Conservation (phyloP, 2,113 vertebrate species). For the Anhinga anhinga region DNA sequence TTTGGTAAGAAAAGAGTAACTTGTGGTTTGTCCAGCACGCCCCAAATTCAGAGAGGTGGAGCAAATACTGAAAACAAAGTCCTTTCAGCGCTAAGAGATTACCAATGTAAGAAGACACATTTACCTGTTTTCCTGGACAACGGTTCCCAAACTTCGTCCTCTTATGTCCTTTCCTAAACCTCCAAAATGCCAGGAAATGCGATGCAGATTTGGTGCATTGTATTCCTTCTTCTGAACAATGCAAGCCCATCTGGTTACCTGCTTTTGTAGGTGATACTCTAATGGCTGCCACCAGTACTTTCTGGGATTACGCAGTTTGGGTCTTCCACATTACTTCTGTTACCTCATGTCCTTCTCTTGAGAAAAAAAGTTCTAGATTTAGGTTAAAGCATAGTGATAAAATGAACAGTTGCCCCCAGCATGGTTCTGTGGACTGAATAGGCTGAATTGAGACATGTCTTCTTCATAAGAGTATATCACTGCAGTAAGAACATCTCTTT, state of each 20-base stretch:
- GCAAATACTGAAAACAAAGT: neutral
- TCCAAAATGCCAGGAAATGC: neutral
- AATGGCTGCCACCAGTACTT: neutral
- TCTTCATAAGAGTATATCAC: neutral
- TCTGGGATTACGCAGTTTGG: neutral
- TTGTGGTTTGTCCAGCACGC: neutral
- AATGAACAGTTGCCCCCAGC: neutral
- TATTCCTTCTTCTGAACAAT: neutral
- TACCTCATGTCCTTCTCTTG: neutral
- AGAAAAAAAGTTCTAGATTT: neutral
- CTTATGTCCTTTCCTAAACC: neutral
- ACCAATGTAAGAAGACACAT: neutral
- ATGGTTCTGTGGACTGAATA: neutral
- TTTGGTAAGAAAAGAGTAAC: neutral
- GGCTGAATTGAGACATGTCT: neutral
- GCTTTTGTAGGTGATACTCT: neutral
- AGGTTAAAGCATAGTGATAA: neutral
- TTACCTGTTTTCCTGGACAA: neutral
- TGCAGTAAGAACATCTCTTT: neutral
- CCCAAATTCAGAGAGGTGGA: neutral
- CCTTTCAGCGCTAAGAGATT: neutral
- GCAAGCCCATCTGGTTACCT: neutral
- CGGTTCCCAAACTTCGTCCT: neutral
- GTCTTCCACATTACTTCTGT: neutral
- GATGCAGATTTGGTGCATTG: neutral